A percentile compares a stretch with the other conserved stretches of the same genome.
phyloP scores from a whole-genome alignment of 2,888 invertebrate species.

The Melikaiella ostensackeni region DNA sequence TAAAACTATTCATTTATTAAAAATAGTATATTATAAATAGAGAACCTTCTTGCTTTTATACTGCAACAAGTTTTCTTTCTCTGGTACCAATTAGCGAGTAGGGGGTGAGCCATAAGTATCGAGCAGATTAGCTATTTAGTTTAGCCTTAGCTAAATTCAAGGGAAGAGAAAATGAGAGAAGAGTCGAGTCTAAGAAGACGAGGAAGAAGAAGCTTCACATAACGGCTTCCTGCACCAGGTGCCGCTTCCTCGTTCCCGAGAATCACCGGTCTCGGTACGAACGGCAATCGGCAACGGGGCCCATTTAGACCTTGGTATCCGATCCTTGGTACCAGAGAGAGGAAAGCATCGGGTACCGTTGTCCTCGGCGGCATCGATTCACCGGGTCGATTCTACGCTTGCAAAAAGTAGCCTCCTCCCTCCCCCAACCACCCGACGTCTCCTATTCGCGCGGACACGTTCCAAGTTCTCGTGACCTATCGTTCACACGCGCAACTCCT shows the following conservation, averaged over 20 bases:
- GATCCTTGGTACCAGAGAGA: slow-evolving; percentile 51
- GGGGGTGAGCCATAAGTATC: neutral
- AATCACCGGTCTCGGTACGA: slow-evolving; percentile 53
- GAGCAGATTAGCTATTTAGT: neutral
- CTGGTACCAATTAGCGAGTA: neutral
- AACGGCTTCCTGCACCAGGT: slow-evolving; percentile 63
- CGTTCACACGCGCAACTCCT: slow-evolving; percentile 22
- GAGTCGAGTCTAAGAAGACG: neutral
- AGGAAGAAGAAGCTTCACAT: slow-evolving; percentile 54
- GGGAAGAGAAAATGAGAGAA: neutral
- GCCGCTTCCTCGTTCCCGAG: slow-evolving; percentile 65
- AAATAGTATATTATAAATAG: too few relatives aligned
- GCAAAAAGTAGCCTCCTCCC: slow-evolving; percentile 52
- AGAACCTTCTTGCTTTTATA: too few relatives aligned
- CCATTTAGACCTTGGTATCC: slow-evolving; percentile 46
- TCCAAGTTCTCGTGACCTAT: slow-evolving; percentile 3
- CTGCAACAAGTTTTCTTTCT: too few relatives aligned
- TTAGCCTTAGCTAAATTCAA: neutral
- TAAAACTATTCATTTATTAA: too few relatives aligned
- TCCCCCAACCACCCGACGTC: neutral
- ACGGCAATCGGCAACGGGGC: slow-evolving; percentile 48
- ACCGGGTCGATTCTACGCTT: slow-evolving; percentile 58
- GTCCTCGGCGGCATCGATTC: slow-evolving; percentile 62
- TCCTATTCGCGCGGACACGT: slow-evolving; percentile 44
- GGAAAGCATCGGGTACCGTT: slow-evolving; percentile 62